Conservation (phyloP, 2,888 invertebrate species). For the Metalampra italica region DNA sequence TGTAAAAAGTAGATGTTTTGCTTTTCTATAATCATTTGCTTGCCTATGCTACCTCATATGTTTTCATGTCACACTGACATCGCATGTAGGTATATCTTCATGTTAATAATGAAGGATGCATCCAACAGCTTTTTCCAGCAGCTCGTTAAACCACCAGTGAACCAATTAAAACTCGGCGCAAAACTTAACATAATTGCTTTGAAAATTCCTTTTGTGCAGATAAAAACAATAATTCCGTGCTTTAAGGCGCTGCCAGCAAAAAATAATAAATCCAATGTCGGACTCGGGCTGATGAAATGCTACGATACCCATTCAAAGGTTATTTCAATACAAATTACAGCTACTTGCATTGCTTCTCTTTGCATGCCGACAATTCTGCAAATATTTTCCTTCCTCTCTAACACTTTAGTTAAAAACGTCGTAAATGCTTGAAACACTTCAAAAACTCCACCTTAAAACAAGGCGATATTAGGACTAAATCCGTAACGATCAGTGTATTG, state of each 20-base stretch:
- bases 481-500: slow-evolving; percentile 3
- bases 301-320: slow-evolving; percentile 71
- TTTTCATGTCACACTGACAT: background rate
- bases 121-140: slow-evolving; percentile 49
- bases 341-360: slow-evolving; percentile 68
- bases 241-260: slow-evolving; percentile 67
- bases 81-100: background rate
- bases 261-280: slow-evolving; percentile 72
- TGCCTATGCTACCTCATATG: too few species aligned
- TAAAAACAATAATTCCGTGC: slow-evolving; percentile 77
- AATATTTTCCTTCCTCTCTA: slow-evolving; percentile 68
- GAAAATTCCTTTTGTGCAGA: slow-evolving; percentile 70
- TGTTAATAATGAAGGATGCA: slow-evolving; percentile 41
- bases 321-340: slow-evolving; percentile 77
- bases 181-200: slow-evolving; percentile 74
- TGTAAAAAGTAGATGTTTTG: too few species aligned
- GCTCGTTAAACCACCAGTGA: slow-evolving; percentile 67
- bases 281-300: slow-evolving; percentile 65
- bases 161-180: slow-evolving; percentile 71
- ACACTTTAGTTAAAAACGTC: slow-evolving; percentile 31
- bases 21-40: too few species aligned
- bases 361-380: slow-evolving; percentile 74
- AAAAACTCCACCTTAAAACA: slow-evolving; percentile 20
- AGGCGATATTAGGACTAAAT: slow-evolving; percentile 11
- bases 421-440: slow-evolving; percentile 10